phyloP scores from a whole-genome alignment of 1,140 invertebrate species.

The Megathymus violae region DNA sequence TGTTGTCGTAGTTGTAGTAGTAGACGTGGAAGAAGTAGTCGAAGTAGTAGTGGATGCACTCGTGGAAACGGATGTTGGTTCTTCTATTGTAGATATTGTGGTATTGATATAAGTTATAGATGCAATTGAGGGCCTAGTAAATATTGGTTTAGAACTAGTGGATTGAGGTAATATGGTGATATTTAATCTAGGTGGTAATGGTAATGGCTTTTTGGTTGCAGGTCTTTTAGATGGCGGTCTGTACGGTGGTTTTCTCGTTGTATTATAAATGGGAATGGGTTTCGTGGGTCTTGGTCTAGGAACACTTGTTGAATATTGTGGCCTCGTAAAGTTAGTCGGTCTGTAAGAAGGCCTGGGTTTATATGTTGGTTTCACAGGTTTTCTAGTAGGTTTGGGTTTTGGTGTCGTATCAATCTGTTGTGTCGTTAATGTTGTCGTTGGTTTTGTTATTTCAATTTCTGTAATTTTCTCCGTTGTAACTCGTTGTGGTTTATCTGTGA shows the following conservation, averaged over 20 bases:
- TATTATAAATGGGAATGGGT: slow-evolving; percentile 60
- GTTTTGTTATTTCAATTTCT: slow-evolving; percentile 35
- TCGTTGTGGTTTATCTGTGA: slow-evolving; percentile 54
- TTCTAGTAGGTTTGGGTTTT: slow-evolving; percentile 59
- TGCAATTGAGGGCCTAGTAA: slow-evolving; percentile 65
- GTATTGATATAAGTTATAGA: slow-evolving; percentile 80
- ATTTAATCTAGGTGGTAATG: slow-evolving; percentile 78
- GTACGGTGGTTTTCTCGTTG: slow-evolving; percentile 65
- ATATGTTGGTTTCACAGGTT: slow-evolving; percentile 59
- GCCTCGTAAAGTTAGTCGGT: slow-evolving; percentile 65
- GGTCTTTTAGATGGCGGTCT: slow-evolving; percentile 67
- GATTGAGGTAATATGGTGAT: slow-evolving; percentile 84
- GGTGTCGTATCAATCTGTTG: slow-evolving; percentile 40
- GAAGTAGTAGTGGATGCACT: slow-evolving; percentile 42
- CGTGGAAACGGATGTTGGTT: slow-evolving; percentile 46
- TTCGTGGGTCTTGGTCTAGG: slow-evolving; percentile 70
- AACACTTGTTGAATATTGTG: slow-evolving; percentile 50
- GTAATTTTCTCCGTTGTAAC: slow-evolving; percentile 36
- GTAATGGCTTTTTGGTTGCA: slow-evolving; percentile 71
- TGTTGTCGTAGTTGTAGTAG: slow-evolving; percentile 14
- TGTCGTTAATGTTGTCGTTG: slow-evolving; percentile 37
- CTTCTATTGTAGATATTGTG: slow-evolving; percentile 54
- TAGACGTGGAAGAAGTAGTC: slow-evolving; percentile 41
- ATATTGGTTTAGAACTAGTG: slow-evolving; percentile 67
- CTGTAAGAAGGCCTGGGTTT: slow-evolving; percentile 66